Conservation (phyloP, 2,113 vertebrate genomes). For the Irena cyanogastra region DNA sequence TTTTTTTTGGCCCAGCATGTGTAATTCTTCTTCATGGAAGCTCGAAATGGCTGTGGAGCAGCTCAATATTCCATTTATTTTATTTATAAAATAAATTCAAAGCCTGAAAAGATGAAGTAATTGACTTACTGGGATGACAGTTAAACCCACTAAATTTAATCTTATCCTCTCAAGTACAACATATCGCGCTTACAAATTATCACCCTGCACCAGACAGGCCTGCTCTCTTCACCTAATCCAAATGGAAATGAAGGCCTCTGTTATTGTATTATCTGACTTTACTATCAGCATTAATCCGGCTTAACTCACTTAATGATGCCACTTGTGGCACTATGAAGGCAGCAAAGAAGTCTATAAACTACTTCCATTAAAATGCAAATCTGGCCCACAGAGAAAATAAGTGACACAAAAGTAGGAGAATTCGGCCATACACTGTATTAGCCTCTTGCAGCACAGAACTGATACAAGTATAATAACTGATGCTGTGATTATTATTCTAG, state of each 20-base stretch:
- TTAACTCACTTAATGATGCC: conserved; percentile 99
- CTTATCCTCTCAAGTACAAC: conserved; percentile 87
- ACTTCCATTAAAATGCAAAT: conserved; percentile 99
- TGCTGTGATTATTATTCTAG: conserved; percentile 86
- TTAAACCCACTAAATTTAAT: conserved; percentile 90
- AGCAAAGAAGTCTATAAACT: conserved; percentile 96
- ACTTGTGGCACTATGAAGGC: conserved; percentile 95
- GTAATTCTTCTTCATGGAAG: conserved; percentile 82
- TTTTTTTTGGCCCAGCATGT: conserved; percentile 70
- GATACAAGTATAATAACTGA: conserved; percentile 88
- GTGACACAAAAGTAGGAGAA: conserved; percentile 90
- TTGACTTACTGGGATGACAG: conserved; percentile 86
- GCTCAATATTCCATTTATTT: conserved; percentile 88
- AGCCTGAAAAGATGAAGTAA: conserved; percentile 87
- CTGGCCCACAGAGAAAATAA: conserved; percentile 88
- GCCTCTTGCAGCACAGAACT: conserved; percentile 73
- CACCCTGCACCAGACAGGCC: conserved; percentile 82
- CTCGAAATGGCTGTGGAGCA: conserved; percentile 76
- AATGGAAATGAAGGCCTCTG: conserved; percentile 85
- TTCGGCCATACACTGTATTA: conserved; percentile 76
- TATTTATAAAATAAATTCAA: conserved; percentile 87
- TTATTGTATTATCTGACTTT: conserved; percentile 95
- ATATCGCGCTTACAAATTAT: conserved; percentile 86
- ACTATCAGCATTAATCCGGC: conserved; percentile 97
- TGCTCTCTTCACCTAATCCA: conserved; percentile 84